phyloP scores from a whole-genome alignment of 2,888 invertebrate genomes.

The Phrixothrix hirtus region DNA sequence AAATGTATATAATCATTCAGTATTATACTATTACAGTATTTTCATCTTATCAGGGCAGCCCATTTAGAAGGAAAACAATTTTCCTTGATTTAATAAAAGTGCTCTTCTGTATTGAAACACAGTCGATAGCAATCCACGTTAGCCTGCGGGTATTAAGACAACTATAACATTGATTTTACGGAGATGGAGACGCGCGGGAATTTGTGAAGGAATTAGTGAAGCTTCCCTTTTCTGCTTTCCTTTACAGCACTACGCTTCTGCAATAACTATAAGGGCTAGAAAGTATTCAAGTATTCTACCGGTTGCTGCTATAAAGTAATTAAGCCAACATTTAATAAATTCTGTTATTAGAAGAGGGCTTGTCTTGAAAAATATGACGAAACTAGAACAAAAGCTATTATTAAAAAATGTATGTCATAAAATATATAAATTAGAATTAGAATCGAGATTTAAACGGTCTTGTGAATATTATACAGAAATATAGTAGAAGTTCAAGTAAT shows the following conservation, averaged over 20 bases:
- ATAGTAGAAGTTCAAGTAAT: neutral
- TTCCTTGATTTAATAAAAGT: constrained; percentile 27
- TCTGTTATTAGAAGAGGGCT: too few species aligned
- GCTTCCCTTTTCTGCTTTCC: constrained; percentile 20
- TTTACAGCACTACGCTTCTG: constrained; percentile 13
- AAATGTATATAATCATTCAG: constrained; percentile 2
- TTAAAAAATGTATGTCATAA: too few species aligned
- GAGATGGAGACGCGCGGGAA: constrained; percentile 28
- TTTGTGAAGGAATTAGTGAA: constrained; percentile 33
- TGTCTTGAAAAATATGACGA: neutral
- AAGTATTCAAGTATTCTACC: constrained; percentile 13
- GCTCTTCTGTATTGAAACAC: constrained; percentile 26
- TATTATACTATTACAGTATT: constrained; percentile 15
- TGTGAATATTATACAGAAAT: too few species aligned
- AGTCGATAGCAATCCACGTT: constrained; percentile 28
- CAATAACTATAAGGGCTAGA: constrained; percentile 21
- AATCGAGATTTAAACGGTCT: too few species aligned
- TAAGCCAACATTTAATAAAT: too few species aligned
- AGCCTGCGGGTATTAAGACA: constrained; percentile 34
- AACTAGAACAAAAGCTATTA: too few species aligned
- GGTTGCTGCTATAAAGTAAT: neutral
- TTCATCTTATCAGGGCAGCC: constrained; percentile 16
- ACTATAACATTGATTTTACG: constrained; percentile 38
- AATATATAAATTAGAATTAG: too few species aligned
- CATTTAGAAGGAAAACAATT: constrained; percentile 21